A percentile compares a stretch with the other conserved stretches of the same genome.
These are phyloP conservation scores for Eristalis tenax DNA, from an alignment of 2,888 invertebrate species.

Conservation along the genomic window DNA sequence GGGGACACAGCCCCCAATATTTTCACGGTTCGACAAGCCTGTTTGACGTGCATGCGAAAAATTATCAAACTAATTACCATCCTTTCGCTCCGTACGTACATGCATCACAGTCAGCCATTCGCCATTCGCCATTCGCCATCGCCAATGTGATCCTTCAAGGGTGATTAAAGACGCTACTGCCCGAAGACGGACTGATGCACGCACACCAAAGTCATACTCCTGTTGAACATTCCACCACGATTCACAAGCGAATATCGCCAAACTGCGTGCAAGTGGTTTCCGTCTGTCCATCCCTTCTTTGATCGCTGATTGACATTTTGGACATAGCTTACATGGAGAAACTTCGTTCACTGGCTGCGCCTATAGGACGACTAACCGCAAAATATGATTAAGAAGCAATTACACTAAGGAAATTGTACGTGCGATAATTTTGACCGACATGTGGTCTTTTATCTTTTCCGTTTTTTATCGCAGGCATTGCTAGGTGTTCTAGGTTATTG, in stretches of 20 bases:
- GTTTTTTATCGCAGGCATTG: constrained; percentile 1
- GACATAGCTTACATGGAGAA: constrained; percentile 55
- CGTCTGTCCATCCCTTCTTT: constrained; percentile 44
- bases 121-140: background rate
- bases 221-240: constrained; percentile 40
- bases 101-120: background rate
- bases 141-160: constrained; percentile 55
- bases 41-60: constrained; percentile 68
- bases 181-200: constrained; percentile 36
- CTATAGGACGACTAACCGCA: constrained; percentile 64
- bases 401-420: constrained; percentile 48
- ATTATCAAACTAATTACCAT: constrained; percentile 67
- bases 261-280: constrained; percentile 69
- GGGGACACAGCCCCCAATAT: constrained; percentile 58
- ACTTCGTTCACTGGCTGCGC: constrained; percentile 43
- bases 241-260: constrained; percentile 55
- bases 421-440: constrained; percentile 55
- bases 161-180: constrained; percentile 50
- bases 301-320: constrained; percentile 70
- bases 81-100: constrained; percentile 59
- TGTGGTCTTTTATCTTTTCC: constrained; percentile 22
- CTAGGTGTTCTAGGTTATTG: background rate
- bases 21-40: constrained; percentile 68
- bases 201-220: constrained; percentile 33
- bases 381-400: constrained; percentile 70